Base-by-base conservation (phyloP, 2,888 invertebrate genomes). In the Micropterix aruncella region DNA sequence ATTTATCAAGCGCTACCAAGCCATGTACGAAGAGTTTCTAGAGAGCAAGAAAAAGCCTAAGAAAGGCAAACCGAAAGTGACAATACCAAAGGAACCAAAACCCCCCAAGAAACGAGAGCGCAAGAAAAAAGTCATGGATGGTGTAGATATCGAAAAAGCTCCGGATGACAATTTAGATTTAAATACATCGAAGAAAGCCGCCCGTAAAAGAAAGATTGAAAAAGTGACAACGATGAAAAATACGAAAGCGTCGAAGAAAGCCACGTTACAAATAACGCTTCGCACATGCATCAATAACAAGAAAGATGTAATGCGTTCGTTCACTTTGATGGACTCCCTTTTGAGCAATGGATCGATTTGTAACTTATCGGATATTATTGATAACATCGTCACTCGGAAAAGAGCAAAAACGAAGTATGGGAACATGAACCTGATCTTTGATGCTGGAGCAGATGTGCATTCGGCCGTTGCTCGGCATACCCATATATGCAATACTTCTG, bases 1-100 rank as follows among this genome's bases (percentile, higher is more conserved):
- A 16, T 72, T 87, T 52, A 63, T 69, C 27, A 59, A 63, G 50
- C 76, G 77, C 41, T 84, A 82, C 60, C 78, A 82, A 16, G 61
- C 73, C 1, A 46, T 85, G 45, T 81, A 82, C 0, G 63, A 74
- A 40, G 56, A 56, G 2, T 83, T 72, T 52, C 70, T 79, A 50
- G 71, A 72, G 48, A 64, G 69, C 19, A 73, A 77, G 47, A 74
- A 77, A 59, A 68, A 70, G 48, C 61, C 56, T 0, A 75, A 70
- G 54, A 67, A 64, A 52, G 60, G 62, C 52, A 66, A 66, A 50
- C 54, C 56, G 3, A 57, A 55, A 52, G 52, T 53, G 16, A 56
- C 54, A 43, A 59, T 58, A 53, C 63, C 55, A 38, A 61, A 58
- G 47, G 59, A 60, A 2, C 57, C 57, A 1, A 57, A 56, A 3